Evolutionary conservation across 2,113 vertebrate genomes (phyloP), one percentile per base, ranked within the genome.

Genomic region (Oreochromis tanganicae): DNA sequence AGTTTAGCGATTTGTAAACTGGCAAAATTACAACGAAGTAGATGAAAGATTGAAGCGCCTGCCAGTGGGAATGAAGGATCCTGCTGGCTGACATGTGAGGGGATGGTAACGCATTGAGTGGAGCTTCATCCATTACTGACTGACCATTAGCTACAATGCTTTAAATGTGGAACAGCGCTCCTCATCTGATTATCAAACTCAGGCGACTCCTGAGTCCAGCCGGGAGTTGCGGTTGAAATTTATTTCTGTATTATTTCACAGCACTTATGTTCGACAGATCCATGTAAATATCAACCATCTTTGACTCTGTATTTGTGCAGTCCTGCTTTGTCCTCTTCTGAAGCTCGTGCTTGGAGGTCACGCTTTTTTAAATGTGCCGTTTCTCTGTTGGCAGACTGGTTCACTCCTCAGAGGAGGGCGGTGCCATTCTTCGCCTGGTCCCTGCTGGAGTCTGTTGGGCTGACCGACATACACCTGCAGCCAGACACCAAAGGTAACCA

Each of bases 351-450:
- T 48, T 0, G 71, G 13, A n/a, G 41, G 71, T 50, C 71, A 43
- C 12, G 0, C 66, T 0, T 24, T 10, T 46, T 0, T 73, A 19
- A 75, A 75, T 3, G 46, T 21, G 3, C 0, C 0, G 2, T 71
- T 4, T 46, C 3, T 85, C 3, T 73, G 43, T 3, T 1, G 4
- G 4, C 84, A 95, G 94, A 56, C 27, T 5, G 36, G 90, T 85
- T 21, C 0, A 41, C 14, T 29, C 89, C 54, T 32, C 87, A 87
- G 91, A 95, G 59, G 91, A 92, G 96, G 81, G 38, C 88, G 2
- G 88, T 93, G 32, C 94, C 94, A 2, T 93, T 93, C 81, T 96
- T 95, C 27, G 80, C 94, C 61, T 95, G 93, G 94, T 94, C 95
- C 3, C 90, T 96, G 80, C 92, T 97, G 86, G 95, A 96, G 88